Evolutionary conservation across 2,888 invertebrate species (phyloP).

Genomic region (Athripsodes cinereus): DNA sequence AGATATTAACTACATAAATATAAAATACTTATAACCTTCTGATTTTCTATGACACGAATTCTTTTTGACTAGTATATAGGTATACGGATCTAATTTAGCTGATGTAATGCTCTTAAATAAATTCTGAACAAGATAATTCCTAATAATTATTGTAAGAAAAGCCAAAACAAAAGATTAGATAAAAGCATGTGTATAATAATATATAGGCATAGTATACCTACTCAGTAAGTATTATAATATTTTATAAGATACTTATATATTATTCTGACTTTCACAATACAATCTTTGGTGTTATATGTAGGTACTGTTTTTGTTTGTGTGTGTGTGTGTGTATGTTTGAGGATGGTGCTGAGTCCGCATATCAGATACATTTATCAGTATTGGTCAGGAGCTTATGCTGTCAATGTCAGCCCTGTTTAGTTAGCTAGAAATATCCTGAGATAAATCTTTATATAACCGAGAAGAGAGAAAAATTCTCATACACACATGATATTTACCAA

Average conservation of each 20-base stretch:
- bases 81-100: no score
- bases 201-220: no score
- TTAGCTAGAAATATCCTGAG: not conserved
- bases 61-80: no score
- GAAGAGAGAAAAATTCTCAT: not conserved
- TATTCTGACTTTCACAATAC: not conserved
- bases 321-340: not conserved
- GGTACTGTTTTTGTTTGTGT: no score
- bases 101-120: no score
- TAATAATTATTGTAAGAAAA: no score
- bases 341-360: not conserved
- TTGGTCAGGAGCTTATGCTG: not conserved
- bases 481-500: not conserved
- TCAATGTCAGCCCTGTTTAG: constrained; percentile 1
- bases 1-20: no score
- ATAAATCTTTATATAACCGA: not conserved
- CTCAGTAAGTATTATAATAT: not conserved
- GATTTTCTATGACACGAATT: no score
- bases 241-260: not conserved
- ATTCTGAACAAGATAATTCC: no score
- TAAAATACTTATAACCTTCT: no score
- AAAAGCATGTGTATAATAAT: no score
- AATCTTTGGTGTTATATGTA: not conserved
- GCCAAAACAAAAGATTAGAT: no score
- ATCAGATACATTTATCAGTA: constrained; percentile 1